Percentiles rank a stretch among this genome's conserved stretches.
Evolutionary conservation across 2,797 vertebrate species (phyloP).

Genomic region (Tiaroga cobitis): DNA sequence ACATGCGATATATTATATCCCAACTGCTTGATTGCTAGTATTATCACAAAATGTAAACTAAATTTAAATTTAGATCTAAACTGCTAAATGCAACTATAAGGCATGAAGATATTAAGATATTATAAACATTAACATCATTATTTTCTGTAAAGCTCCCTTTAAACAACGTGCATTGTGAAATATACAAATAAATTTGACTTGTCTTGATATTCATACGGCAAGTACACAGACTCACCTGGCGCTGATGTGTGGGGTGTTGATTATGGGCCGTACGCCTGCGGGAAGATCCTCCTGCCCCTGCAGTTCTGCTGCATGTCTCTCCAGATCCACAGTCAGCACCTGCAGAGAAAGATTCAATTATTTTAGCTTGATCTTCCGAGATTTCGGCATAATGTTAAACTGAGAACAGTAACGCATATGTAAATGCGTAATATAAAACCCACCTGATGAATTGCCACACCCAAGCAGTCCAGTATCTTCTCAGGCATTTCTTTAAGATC

Average conservation of each 20-base stretch:
- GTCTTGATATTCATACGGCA: background rate
- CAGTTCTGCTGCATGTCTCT: constrained; percentile 89
- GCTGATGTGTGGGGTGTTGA: constrained; percentile 90
- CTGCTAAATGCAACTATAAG: background rate
- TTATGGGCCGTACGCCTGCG: constrained; percentile 80
- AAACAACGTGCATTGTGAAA: background rate
- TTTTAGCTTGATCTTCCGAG: background rate
- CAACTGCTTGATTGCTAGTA: background rate
- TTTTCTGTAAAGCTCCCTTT: background rate
- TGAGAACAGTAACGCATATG: background rate
- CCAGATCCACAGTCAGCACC: constrained; percentile 93
- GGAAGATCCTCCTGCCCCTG: constrained; percentile 86
- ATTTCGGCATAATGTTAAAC: background rate
- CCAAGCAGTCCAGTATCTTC: constrained; percentile 89
- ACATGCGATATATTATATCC: background rate
- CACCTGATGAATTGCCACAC: constrained; percentile 95
- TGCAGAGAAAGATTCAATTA: constrained; percentile 57
- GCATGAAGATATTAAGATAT: background rate
- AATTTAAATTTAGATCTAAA: background rate
- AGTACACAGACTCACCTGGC: constrained; percentile 79
- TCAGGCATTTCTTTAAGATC: constrained; percentile 90
- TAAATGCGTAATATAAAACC: constrained; percentile 4
- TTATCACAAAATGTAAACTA: background rate
- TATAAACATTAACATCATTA: background rate
- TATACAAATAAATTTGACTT: background rate